Base-by-base conservation (phyloP, 2,888 invertebrate species). In the Chrysopilus asiliformis region DNA sequence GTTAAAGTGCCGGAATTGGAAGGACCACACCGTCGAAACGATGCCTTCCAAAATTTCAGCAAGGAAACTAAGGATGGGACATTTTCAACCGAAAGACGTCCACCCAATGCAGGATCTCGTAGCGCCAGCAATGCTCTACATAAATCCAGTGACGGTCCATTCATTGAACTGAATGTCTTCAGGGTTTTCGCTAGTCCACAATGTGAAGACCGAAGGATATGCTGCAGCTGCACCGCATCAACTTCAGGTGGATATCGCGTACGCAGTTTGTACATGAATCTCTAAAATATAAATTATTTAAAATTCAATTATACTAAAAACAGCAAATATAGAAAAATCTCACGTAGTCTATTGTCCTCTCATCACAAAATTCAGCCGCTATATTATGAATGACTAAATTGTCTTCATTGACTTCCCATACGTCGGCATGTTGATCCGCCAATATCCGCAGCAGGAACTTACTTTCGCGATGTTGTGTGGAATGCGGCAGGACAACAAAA, bases 381-480 rank as follows among this genome's bases (percentile, higher is more conserved):
- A 76, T 68, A 56, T 76, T 74, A 43, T 75, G 66, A 43, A 77
- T 70, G 31, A 80, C 66, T 67, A 74, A 68, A 57, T 80, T 80
- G 57, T 80, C 80, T 52, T 80, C 79, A 57, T 80, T 80, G 39
- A 77, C 77, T 65, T 80, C 79, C 78, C 79, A 80, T 46, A 80
- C 76, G 58, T 76, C 76, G 48, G 76, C 73, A 56, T 74, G 76
- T 53, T 76, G 75, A 60, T 80, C 79, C 10, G 79, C 79, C 46
- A 79, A 68, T 46, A 80, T 72, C 48, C 79, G 66, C 45, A 82
- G 65, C 42, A 80, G 66, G 61, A 80, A 82, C 59, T 74, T 74
- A 41, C 75, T 76, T 55, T 78, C 77, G 43, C 72, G 66, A 38
- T 78, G 70, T 40, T 71, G 67, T 46, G 74, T 72, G 38, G 79